These are phyloP conservation scores for Ellobium chinense DNA, from an alignment of 2,888 invertebrate species.

Conservation along the genomic window DNA sequence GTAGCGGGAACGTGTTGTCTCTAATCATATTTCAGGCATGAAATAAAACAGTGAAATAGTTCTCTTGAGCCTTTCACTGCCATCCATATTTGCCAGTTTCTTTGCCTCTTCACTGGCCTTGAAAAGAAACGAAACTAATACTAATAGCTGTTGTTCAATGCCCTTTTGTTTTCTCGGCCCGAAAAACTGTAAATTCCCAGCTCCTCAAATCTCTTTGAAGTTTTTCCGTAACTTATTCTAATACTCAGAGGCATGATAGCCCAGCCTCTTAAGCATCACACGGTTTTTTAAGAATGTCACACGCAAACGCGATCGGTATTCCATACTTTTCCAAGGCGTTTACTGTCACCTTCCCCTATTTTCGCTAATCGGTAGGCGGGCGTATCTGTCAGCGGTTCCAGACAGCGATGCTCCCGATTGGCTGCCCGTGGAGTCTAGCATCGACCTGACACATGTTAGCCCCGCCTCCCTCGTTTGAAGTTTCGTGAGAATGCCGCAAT, in stretches of 20 bases:
- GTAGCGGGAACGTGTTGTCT: no score
- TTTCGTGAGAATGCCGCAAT: slow-evolving; percentile 34
- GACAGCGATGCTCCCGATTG: slow-evolving; percentile 22
- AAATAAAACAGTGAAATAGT: no score
- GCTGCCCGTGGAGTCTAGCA: neutral
- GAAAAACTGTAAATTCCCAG: no score
- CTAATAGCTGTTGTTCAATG: no score
- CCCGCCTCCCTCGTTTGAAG: slow-evolving; percentile 30
- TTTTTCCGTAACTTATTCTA: neutral
- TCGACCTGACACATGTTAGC: slow-evolving; percentile 26
- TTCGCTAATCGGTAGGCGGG: slow-evolving; percentile 31
- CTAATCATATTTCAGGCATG: no score
- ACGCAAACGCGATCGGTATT: neutral
- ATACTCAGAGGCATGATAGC: neutral
- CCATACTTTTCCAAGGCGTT: neutral
- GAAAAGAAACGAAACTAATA: no score
- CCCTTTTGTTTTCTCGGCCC: no score
- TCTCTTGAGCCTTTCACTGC: no score
- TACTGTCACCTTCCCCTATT: neutral
- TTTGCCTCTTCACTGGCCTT: no score
- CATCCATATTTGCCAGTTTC: no score
- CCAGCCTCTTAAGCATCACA: neutral
- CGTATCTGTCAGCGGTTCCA: neutral
- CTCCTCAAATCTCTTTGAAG: no score
- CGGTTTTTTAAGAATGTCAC: slow-evolving; percentile 7